Evolutionary conservation across 2,888 invertebrate species (phyloP), one percentile per base, ranked within the genome.

Genomic region (Acleris holmiana): DNA sequence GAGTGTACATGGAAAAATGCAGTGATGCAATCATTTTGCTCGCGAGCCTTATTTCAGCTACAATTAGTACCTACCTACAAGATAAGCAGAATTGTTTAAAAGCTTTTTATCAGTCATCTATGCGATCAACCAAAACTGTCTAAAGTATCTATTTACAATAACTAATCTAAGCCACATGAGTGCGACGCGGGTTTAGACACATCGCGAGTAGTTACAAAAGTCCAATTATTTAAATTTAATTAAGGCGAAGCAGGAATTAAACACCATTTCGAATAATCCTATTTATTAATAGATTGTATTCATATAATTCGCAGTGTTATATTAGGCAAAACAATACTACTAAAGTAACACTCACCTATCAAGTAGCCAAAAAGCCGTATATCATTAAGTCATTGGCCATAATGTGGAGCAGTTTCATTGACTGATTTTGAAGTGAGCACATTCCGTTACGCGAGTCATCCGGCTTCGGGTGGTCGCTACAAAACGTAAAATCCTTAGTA

Each of bases 391-490:
- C 68, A 78, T 29, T 75, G 76, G 73, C 71, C 75, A 76, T 71
- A 71, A 71, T 74, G 76, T 71, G 70, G 76, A 72, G 76, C 73
- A 72, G 77, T 78, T 77, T 75, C 73, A 75, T 73, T 73, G 72
- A 72, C 71, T 74, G 73, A 76, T 73, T 79, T 69, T 73, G 74
- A 73, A 76, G 76, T 75, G 74, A 51, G 77, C 77, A 75, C 73
- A 73, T 70, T 77, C 70, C 74, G 63, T 66, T 67, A 76, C 71
- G 75, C 61, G 61, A 63, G 68, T 89, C 88, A 90, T 74, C 88
- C 89, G 76, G 88, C 89, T 73, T 88, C 89, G 76, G 88, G 79
- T 73, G 85, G 75, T 75, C 71, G 88, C 90, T 90, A 89, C 85
- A 90, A 90, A 89, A 89, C 78, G 83, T 84, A 88, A 88, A 89